Conservation (phyloP, 64 coral and sea anemone genomes). For the Orbicella faveolata region DNA sequence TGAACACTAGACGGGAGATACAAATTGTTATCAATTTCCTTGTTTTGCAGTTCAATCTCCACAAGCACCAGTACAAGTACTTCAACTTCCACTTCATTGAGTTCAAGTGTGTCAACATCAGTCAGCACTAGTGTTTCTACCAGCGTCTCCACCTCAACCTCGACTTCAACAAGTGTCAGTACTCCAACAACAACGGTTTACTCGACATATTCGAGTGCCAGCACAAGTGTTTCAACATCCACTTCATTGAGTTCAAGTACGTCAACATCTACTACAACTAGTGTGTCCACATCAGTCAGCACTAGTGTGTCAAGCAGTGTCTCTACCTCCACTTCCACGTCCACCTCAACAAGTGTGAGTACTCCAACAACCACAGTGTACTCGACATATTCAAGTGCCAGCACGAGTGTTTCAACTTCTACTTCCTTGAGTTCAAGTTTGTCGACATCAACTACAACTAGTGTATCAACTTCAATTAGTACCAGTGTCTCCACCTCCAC, state of each 20-base stretch:
- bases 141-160: neutral
- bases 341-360: neutral
- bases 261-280: neutral
- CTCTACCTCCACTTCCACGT: neutral
- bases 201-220: neutral
- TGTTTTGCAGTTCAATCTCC: neutral
- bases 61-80: neutral
- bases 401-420: neutral
- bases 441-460: neutral
- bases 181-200: neutral
- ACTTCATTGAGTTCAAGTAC: neutral
- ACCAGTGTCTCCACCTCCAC: neutral
- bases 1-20: too few relatives aligned
- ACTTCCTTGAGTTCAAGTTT: neutral
- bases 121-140: neutral
- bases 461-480: neutral
- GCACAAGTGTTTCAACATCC: too few relatives aligned
- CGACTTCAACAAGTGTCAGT: neutral
- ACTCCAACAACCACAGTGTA: neutral
- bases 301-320: neutral
- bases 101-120: neutral
- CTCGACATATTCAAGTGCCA: conserved; percentile 3
- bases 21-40: neutral
- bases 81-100: neutral
- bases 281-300: neutral